Conservation (phyloP, 2,113 vertebrate genomes). For the Ophiodon elongatus region DNA sequence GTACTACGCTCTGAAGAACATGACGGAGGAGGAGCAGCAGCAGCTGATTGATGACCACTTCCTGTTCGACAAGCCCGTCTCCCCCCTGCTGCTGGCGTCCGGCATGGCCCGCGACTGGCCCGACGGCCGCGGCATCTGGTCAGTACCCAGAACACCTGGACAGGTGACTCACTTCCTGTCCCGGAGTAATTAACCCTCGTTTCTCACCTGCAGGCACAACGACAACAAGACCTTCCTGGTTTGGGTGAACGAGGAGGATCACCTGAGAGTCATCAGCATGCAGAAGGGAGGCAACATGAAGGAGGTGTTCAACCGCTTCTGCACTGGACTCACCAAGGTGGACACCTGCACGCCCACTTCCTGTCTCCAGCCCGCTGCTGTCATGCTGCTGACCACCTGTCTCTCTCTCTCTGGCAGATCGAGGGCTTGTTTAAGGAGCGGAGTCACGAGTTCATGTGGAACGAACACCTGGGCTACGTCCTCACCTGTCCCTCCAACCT, state of each 20-base stretch:
- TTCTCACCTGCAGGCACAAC: constrained; percentile 88
- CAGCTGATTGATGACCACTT: constrained; percentile 98
- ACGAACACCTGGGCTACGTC: constrained; percentile 94
- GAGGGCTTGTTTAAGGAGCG: constrained; percentile 93
- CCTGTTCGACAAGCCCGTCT: constrained; percentile 96
- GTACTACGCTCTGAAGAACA: constrained; percentile 94
- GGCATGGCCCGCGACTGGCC: constrained; percentile 97
- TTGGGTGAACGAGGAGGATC: constrained; percentile 98
- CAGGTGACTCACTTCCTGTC: neutral
- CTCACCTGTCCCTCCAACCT: constrained; percentile 97
- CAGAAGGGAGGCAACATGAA: constrained; percentile 97
- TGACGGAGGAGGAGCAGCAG: constrained; percentile 97
- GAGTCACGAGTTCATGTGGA: constrained; percentile 96
- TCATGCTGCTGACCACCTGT: neutral
- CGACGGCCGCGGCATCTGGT: constrained; percentile 95
- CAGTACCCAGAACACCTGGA: neutral
- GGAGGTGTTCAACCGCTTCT: constrained; percentile 95
- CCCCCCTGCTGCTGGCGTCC: constrained; percentile 93
- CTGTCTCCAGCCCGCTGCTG: neutral
- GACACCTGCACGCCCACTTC: neutral
- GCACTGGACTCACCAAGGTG: constrained; percentile 93
- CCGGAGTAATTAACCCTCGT: neutral
- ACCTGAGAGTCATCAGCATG: constrained; percentile 98
- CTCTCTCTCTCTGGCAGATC: constrained; percentile 81
- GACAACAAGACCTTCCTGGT: constrained; percentile 97